Base-by-base conservation (phyloP, 1,140 invertebrate species). In the Ridgeia piscesae region DNA sequence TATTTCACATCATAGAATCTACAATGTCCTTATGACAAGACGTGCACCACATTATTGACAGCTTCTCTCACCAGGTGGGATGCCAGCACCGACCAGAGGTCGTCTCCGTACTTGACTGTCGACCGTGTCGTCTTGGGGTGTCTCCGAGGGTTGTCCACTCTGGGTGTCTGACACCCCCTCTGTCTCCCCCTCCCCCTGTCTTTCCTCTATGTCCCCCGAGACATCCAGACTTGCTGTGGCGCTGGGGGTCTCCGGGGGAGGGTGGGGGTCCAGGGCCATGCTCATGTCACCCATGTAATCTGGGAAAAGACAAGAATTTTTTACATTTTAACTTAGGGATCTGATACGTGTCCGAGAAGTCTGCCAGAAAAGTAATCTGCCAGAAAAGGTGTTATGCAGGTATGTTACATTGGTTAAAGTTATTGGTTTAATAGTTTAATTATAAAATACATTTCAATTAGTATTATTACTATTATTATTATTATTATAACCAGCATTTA, bases 221-320 rank as follows among this genome's bases (percentile, higher is more conserved):
- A 93, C 35, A 31, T 94, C 93, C n/a, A 94, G 92, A 33, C 92
- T 92, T 21, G 93, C 94, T 31, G 93, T 93, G 33, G 92, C 77
- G 88, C 91, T 33, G 0, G 94, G 94, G 9, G 93, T 94, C 89
- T 93, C 92, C 27, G 94, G 93, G 31, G 93, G 91, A 34, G 91
- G 91, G 34, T 89, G 48, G 34, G 91, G 91, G 42, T 92, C 91
- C 35, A 95, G 92, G 2, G 94, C 94, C 50, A 95, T 92, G 48
- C 93, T 95, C 42, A 95, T 35, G 89, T 95, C 94, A 90, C 94
- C 95, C 17, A 93, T 92, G 77, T 93, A 93, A 92, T 94, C 94
- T 94, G 93, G 42, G 93, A 91, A 48, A 34, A 33, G 14, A 34
- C 21, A 92, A 42, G 4, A 42, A 42, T 6, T 42, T 11, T 6